A percentile compares a stretch with the other conserved stretches of the same genome.
phyloP scores from a whole-genome alignment of 1,140 invertebrate species.

The Diorhabda elongata region DNA sequence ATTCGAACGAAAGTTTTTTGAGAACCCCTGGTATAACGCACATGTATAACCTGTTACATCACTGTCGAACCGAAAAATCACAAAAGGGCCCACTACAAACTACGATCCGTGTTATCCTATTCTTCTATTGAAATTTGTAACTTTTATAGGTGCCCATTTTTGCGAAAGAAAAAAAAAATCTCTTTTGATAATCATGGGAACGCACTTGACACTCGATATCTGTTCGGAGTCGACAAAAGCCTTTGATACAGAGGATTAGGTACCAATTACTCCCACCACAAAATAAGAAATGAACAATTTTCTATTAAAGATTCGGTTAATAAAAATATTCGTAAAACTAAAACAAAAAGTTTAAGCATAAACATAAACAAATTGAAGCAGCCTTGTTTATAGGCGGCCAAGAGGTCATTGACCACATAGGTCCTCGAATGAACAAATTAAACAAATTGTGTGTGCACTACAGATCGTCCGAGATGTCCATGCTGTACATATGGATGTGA shows the following conservation, averaged over 20 bases:
- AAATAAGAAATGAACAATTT: no score
- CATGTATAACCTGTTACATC: conserved; percentile 28
- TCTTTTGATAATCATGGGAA: conserved; percentile 41
- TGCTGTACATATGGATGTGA: no score
- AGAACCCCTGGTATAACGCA: conserved; percentile 10
- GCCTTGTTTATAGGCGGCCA: no score
- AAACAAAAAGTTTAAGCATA: no score
- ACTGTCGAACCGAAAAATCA: conserved; percentile 32
- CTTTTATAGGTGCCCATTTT: conserved; percentile 41
- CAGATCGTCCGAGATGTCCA: no score
- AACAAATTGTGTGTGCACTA: no score
- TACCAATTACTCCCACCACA: background rate
- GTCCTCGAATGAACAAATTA: no score
- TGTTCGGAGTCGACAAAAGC: conserved; percentile 14
- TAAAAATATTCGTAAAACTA: no score
- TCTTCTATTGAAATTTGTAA: conserved; percentile 41
- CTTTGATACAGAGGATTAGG: conserved; percentile 16
- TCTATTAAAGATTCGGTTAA: no score
- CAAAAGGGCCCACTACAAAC: conserved; percentile 26
- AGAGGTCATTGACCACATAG: no score
- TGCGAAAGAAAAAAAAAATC: conserved; percentile 25
- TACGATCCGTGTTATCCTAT: conserved; percentile 22
- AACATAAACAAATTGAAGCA: no score
- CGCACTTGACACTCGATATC: conserved; percentile 45
- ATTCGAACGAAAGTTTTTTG: background rate